phyloP scores from a whole-genome alignment of 2,797 vertebrate species.

The Crenichthys baileyi region DNA sequence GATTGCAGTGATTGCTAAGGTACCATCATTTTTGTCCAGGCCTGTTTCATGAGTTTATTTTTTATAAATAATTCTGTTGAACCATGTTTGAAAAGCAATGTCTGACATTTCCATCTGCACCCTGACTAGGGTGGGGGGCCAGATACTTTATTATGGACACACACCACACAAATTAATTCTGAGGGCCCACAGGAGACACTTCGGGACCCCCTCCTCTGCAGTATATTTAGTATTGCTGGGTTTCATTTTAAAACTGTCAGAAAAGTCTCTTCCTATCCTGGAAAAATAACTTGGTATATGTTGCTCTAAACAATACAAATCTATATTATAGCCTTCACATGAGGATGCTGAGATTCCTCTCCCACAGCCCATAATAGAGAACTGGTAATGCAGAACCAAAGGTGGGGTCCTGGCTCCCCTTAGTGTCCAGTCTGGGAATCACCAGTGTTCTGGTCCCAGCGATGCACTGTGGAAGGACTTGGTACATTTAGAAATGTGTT shows the following conservation, averaged over 20 bases:
- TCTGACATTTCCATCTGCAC: too few species aligned
- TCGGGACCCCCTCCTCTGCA: background rate
- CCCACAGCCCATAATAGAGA: background rate
- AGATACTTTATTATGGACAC: background rate
- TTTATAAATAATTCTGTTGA: too few species aligned
- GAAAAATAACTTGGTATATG: background rate
- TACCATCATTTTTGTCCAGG: too few species aligned
- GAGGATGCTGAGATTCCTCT: background rate
- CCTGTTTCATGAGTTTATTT: too few species aligned
- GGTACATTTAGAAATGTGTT: background rate
- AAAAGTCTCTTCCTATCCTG: background rate
- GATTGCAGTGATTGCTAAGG: too few species aligned
- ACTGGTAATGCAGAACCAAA: background rate
- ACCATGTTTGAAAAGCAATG: too few species aligned
- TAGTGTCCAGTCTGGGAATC: conserved; percentile 27
- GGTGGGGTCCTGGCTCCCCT: conserved; percentile 35
- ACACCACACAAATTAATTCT: background rate
- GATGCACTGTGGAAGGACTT: background rate
- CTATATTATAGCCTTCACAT: background rate
- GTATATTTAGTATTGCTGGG: background rate
- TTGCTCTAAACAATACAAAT: background rate
- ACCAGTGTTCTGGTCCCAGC: background rate
- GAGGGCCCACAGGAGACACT: background rate
- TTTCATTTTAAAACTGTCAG: too few species aligned
- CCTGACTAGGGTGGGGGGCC: too few species aligned